phyloP scores from a whole-genome alignment of 30 jellyfish, hydroid and myxozoan species.

The Catostylus mosaicus region DNA sequence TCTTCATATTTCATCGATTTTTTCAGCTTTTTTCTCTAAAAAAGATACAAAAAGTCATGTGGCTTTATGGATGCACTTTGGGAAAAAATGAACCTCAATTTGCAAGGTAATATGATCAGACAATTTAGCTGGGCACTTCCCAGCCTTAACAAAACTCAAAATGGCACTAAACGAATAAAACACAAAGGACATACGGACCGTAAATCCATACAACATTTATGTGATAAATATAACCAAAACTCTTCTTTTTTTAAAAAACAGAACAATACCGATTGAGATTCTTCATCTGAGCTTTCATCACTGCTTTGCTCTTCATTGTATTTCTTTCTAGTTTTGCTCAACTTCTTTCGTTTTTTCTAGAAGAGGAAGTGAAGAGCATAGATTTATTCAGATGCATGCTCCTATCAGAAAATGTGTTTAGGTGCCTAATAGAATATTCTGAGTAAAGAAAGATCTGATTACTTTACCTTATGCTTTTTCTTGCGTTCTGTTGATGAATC shows the following conservation, averaged over 20 bases:
- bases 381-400: not conserved
- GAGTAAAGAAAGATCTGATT: too few relatives aligned
- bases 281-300: constrained; percentile 24
- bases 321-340: constrained; percentile 14
- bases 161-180: too few relatives aligned
- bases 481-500: constrained; percentile 54
- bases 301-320: not conserved
- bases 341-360: constrained; percentile 19
- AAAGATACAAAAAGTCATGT: not conserved
- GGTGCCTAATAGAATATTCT: too few relatives aligned
- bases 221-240: too few relatives aligned
- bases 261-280: too few relatives aligned
- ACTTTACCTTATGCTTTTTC: constrained; percentile 28
- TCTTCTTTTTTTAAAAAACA: too few relatives aligned
- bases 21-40: not conserved
- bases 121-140: too few relatives aligned
- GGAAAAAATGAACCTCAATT: not conserved
- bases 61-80: not conserved
- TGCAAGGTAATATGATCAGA: too few relatives aligned
- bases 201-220: too few relatives aligned
- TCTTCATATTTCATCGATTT: not conserved
- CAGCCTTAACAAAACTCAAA: too few relatives aligned
- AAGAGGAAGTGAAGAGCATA: not conserved
- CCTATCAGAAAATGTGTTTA: too few relatives aligned
- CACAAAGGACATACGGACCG: too few relatives aligned